A percentile compares a stretch with the other conserved stretches of the same genome.
Evolutionary conservation across 1,140 invertebrate species (phyloP).

Genomic region (Drosophila littoralis): DNA sequence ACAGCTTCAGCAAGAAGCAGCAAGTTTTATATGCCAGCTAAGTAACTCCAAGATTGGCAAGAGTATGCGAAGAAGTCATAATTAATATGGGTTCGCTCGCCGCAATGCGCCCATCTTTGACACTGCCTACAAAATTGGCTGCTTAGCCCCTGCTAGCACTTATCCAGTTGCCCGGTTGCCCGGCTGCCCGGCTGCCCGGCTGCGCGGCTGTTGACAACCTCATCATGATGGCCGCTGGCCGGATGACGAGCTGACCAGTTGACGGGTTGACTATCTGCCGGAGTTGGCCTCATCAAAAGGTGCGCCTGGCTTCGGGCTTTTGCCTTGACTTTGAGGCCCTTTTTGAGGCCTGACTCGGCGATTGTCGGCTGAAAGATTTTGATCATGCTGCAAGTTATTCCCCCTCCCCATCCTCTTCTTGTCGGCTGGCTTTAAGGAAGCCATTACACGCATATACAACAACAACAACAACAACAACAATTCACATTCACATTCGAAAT

Average conservation of each 20-base stretch:
- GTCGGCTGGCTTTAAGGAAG: slow-evolving; percentile 75
- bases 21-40: background rate
- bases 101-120: slow-evolving; percentile 43
- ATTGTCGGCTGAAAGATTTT: slow-evolving; percentile 65
- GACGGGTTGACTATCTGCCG: background rate
- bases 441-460: slow-evolving; percentile 79
- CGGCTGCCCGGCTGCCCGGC: no score
- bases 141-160: slow-evolving; percentile 19
- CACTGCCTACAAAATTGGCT: slow-evolving; percentile 44
- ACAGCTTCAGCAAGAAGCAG: background rate
- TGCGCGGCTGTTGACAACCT: slow-evolving; percentile 46
- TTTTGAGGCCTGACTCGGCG: slow-evolving; percentile 7
- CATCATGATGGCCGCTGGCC: slow-evolving; percentile 38
- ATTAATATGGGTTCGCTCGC: slow-evolving; percentile 44
- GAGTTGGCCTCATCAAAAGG: slow-evolving; percentile 14
- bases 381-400: slow-evolving; percentile 54
- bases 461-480: slow-evolving; percentile 40
- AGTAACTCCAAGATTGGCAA: background rate
- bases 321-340: slow-evolving; percentile 35
- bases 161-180: slow-evolving; percentile 18
- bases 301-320: slow-evolving; percentile 2
- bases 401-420: background rate
- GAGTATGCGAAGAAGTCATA: slow-evolving; percentile 32
- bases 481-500: slow-evolving; percentile 18
- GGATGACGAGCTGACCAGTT: background rate